phyloP scores from a whole-genome alignment of 2,797 vertebrate genomes.

The Chelmon rostratus region DNA sequence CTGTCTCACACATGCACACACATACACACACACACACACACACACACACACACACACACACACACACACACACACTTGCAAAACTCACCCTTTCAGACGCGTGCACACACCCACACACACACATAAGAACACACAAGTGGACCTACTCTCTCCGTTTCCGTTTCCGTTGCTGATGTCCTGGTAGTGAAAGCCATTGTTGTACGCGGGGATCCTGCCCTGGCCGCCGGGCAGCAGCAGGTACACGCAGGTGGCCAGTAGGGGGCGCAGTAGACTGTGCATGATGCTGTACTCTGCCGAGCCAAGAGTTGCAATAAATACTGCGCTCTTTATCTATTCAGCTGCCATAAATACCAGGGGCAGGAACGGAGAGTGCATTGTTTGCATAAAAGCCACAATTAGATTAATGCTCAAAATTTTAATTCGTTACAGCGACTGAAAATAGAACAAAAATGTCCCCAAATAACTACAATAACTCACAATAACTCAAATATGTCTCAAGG shows the following conservation, averaged over 20 bases:
- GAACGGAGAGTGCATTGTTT: neutral
- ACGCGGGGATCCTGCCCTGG: conserved; percentile 65
- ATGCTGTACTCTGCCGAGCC: conserved; percentile 24
- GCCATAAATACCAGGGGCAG: conserved; percentile 42
- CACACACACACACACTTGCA: neutral
- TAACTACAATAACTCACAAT: neutral
- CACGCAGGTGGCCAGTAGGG: conserved; percentile 78
- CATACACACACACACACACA: conserved; percentile 7
- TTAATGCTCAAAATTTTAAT: neutral
- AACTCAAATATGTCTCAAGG: neutral
- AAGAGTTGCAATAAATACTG: neutral
- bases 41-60: conserved; percentile 13
- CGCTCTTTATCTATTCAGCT: neutral
- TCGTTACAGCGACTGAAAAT: neutral
- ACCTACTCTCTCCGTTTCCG: conserved; percentile 86
- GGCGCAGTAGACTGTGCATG: conserved; percentile 77
- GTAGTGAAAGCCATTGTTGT: conserved; percentile 92
- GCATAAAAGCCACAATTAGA: neutral
- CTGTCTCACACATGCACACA: neutral
- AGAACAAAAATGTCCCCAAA: neutral
- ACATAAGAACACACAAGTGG: conserved; percentile 10
- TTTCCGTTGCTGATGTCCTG: conserved; percentile 84
- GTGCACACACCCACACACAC: conserved; percentile 8
- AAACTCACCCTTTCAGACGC: neutral
- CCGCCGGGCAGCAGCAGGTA: conserved; percentile 52